phyloP scores from a whole-genome alignment of 53 echinoderm and acorn worm genomes.

The Apostichopus leukothele region DNA sequence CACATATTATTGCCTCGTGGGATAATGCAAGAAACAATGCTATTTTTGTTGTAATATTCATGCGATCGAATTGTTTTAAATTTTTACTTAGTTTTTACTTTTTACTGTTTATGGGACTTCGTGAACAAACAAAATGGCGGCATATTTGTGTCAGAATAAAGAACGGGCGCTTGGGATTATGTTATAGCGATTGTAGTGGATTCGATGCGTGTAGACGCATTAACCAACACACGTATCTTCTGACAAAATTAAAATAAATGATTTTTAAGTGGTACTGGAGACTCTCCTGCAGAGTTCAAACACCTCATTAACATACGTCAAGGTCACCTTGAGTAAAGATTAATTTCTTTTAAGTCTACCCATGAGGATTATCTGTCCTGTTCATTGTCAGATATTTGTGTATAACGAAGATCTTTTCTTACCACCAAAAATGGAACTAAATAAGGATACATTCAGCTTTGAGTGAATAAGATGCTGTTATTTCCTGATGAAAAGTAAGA shows the following conservation, averaged over 20 bases:
- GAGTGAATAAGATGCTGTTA: too few species aligned
- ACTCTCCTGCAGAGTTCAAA: neutral
- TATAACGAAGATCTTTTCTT: too few species aligned
- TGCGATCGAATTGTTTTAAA: too few species aligned
- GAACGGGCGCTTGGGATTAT: neutral
- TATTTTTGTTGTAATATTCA: too few species aligned
- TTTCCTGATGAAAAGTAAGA: too few species aligned
- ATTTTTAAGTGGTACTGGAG: slow-evolving; percentile 15
- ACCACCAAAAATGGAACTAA: too few species aligned
- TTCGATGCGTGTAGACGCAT: slow-evolving; percentile 1
- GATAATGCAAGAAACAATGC: too few species aligned
- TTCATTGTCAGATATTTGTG: too few species aligned
- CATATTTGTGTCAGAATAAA: neutral
- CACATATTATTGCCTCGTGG: too few species aligned
- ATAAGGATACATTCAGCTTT: too few species aligned
- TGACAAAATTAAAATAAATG: slow-evolving; percentile 14
- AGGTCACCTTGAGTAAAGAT: neutral
- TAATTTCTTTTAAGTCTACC: neutral
- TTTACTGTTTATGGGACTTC: too few species aligned
- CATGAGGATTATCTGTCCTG: neutral
- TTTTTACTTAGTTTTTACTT: too few species aligned
- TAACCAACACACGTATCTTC: neutral
- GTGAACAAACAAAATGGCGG: neutral
- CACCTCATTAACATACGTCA: slow-evolving; percentile 7
- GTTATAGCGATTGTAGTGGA: neutral